phyloP scores from a whole-genome alignment of 2,888 invertebrate species.

The Mylabris sibirica region DNA sequence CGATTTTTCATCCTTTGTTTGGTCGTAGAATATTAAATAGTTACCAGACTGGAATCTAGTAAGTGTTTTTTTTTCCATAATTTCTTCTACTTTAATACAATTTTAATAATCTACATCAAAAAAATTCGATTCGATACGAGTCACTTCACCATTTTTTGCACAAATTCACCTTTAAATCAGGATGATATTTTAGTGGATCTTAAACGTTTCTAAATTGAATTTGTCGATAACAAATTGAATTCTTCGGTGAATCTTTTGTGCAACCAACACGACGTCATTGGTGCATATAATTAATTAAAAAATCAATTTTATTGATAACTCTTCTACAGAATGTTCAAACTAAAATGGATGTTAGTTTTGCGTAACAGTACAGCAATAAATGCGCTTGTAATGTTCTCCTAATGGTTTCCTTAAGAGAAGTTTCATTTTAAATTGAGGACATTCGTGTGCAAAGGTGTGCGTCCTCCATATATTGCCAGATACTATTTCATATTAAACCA shows the following conservation, averaged over 20 bases:
- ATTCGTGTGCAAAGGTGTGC: neutral
- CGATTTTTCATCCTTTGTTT: conserved; percentile 5
- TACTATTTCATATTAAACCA: neutral
- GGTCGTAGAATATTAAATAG: neutral
- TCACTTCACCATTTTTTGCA: no score
- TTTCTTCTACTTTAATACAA: no score
- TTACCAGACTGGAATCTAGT: neutral
- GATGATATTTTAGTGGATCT: no score
- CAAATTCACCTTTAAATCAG: no score
- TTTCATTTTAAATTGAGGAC: conserved; percentile 2
- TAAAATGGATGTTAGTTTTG: neutral
- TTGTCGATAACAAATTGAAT: no score
- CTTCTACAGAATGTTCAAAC: neutral
- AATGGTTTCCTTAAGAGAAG: conserved; percentile 4
- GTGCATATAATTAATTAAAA: neutral
- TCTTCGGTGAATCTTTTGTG: neutral
- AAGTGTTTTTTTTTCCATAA: neutral
- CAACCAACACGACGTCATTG: neutral
- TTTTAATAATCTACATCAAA: no score
- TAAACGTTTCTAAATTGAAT: no score
- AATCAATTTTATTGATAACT: neutral
- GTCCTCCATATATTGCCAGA: neutral
- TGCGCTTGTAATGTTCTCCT: neutral
- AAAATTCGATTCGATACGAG: no score
- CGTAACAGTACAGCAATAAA: neutral